Conservation (phyloP, 2,113 vertebrate genomes). For the Petrocephalus microphthalmus region DNA sequence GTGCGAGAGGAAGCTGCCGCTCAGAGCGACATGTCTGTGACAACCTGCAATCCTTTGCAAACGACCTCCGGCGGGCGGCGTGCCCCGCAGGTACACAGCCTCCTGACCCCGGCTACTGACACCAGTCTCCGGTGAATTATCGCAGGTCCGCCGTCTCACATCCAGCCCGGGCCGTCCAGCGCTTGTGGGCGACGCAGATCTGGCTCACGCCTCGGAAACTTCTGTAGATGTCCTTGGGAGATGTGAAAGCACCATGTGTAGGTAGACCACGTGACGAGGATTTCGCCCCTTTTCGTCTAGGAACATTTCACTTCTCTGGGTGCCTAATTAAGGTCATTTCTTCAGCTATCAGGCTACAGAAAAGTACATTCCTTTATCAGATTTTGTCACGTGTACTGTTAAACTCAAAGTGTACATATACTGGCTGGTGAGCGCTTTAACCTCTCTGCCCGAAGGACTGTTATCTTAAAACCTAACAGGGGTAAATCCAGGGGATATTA, state of each 20-base stretch:
- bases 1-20: neutral
- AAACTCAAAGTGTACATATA: neutral
- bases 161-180: neutral
- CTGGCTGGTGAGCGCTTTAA: neutral
- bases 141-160: neutral
- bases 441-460: neutral
- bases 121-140: neutral
- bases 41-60: neutral
- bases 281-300: neutral
- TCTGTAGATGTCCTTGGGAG: neutral
- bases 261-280: neutral
- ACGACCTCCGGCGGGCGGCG: neutral
- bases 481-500: neutral
- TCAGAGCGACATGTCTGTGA: neutral
- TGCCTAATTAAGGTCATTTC: neutral
- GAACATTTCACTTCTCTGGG: neutral
- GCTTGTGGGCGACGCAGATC: neutral
- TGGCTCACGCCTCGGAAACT: neutral
- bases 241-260: conserved; percentile 3
- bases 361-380: neutral
- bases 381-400: neutral
- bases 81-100: neutral
- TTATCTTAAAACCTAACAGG: neutral
- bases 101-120: neutral
- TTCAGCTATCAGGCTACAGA: neutral